Evolutionary conservation across 2,113 vertebrate genomes (phyloP).

Genomic region (Cephalophus harveyi): DNA sequence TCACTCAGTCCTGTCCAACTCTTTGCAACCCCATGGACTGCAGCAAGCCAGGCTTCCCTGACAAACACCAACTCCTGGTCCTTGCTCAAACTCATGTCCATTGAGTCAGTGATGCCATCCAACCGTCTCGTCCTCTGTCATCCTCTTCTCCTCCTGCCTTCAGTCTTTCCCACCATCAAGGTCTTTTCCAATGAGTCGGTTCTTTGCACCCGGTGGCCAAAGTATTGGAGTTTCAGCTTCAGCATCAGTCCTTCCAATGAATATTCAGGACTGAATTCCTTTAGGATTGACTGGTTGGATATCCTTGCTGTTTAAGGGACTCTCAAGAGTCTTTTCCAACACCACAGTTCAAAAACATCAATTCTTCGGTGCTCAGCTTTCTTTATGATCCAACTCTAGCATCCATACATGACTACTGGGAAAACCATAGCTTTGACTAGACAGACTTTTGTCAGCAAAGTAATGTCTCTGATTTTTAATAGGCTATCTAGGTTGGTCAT

Average conservation of each 20-base stretch:
- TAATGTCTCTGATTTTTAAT: not conserved
- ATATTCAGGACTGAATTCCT: not conserved
- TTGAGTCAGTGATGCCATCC: not conserved
- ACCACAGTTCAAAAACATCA: not conserved
- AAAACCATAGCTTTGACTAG: not conserved
- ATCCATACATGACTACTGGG: not conserved
- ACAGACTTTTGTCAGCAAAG: accelerated
- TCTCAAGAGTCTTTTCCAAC: not conserved
- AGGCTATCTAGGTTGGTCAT: not conserved
- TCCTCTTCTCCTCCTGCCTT: not conserved
- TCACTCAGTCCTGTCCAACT: not conserved
- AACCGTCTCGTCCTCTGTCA: not conserved
- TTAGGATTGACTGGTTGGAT: not conserved
- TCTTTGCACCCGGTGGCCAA: not conserved
- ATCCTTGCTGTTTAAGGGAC: accelerated
- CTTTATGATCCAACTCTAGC: not conserved
- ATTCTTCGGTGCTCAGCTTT: not conserved
- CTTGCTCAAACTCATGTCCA: not conserved
- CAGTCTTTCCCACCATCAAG: not conserved
- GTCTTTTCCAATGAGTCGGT: not conserved
- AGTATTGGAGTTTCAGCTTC: not conserved
- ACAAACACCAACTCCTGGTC: not conserved
- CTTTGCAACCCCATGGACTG: not conserved
- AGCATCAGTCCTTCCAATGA: not conserved
- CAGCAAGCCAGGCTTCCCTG: not conserved